Evolutionary conservation across 2,888 invertebrate genomes (phyloP), one percentile per base, ranked within the genome.

Genomic region (Isotomurus palustris): DNA sequence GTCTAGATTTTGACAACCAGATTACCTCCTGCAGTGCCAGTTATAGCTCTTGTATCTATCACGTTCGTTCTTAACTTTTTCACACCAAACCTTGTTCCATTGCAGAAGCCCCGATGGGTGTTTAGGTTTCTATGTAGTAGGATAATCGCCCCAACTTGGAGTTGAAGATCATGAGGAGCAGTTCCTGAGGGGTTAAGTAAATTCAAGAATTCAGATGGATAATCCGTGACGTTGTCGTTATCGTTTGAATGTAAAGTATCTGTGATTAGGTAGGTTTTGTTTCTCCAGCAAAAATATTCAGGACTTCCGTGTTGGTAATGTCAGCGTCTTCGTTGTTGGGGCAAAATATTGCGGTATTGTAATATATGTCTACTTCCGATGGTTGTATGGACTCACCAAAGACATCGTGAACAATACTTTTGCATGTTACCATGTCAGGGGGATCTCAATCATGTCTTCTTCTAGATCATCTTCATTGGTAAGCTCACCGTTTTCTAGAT

Each of bases 51-150:
- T 2, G 59, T 62, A 28, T 41, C 19, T 4, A 69, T 64, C 2
- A 66, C 10, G 32, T 67, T 48, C 22, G 27, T 12, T 12, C 38
- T 32, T 10, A 68, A 25, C 3, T 19, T 21, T 19, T 8, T 53
- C 14, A 70, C 57, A 27, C 63, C 53, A 14, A 69, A 28, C 35
- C 67, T 19, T 6, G 69, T 68, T 12, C 68, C 68, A 47, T 70
- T 70, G 36, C 68, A 66, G 19, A 69, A 50, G 6, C 66, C 66
- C 21, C 48, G 41, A 28, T 44, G 53, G 2, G 52, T 45, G 19
- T 66, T 56, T 3, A 71, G 28, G 53, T 71, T 69, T 45, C 68
- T 27, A 5, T 67, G 36, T 2, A 69, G 54, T 60, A 70, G 66
- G 28, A 71, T 49, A 29, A 68, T 53, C 25, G 55, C 28, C 66